Conservation (phyloP, 2,113 vertebrate genomes). For the Bettongia penicillata region DNA sequence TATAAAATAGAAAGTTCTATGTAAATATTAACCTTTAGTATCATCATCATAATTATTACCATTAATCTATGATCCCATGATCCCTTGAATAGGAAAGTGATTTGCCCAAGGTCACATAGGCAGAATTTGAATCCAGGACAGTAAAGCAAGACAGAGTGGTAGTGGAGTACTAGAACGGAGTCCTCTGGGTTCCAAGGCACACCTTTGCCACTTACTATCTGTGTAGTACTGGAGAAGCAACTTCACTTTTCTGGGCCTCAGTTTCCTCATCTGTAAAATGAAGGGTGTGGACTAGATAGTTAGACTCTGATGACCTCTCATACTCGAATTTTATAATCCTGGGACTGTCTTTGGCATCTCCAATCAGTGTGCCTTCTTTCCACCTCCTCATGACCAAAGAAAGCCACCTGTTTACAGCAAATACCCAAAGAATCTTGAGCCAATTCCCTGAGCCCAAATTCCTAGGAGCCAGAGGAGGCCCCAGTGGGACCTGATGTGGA, state of each 20-base stretch:
- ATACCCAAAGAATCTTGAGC: too few relatives aligned
- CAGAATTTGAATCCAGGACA: not conserved
- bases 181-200: not conserved
- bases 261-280: not conserved
- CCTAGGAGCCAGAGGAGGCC: not conserved
- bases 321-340: not conserved
- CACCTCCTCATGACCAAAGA: not conserved
- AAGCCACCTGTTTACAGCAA: not conserved
- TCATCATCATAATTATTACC: not conserved
- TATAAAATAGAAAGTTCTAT: not conserved
- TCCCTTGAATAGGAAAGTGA: not conserved
- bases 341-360: not conserved
- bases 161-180: not conserved
- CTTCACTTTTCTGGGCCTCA: not conserved
- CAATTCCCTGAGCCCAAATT: fast-evolving
- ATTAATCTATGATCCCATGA: not conserved
- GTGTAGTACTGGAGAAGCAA: not conserved
- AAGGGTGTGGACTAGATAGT: not conserved
- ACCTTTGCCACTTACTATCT: not conserved
- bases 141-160: not conserved
- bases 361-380: not conserved
- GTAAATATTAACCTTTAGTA: not conserved
- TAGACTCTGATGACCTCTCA: not conserved
- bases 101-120: not conserved
- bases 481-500: not conserved